phyloP scores from a whole-genome alignment of 1,140 invertebrate species.

The Drosophila miranda region DNA sequence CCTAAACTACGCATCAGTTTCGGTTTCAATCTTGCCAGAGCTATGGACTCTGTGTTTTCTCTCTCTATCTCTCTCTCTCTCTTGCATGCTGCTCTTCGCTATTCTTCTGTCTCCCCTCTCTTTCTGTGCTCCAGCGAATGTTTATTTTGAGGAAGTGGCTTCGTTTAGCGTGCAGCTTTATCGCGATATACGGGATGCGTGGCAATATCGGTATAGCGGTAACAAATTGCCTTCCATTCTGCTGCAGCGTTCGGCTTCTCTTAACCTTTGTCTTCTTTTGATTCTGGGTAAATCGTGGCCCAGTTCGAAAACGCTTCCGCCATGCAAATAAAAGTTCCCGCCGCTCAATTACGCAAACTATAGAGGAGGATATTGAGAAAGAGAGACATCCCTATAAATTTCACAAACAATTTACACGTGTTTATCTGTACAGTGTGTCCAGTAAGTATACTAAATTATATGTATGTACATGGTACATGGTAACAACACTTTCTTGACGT shows the following conservation, averaged over 20 bases:
- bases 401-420: no score
- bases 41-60: neutral
- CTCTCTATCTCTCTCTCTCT: no score
- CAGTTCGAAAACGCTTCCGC: constrained; percentile 69
- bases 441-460: no score
- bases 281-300: constrained; percentile 58
- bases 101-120: neutral
- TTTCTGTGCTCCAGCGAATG: constrained; percentile 39
- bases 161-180: constrained; percentile 69
- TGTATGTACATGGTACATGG: no score
- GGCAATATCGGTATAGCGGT: constrained; percentile 60
- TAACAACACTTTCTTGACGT: no score
- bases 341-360: constrained; percentile 67
- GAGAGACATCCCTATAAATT: no score
- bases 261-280: no score
- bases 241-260: neutral
- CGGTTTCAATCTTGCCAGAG: constrained; percentile 72
- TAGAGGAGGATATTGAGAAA: constrained; percentile 9
- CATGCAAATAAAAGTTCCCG: constrained; percentile 72
- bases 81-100: neutral
- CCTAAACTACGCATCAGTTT: constrained; percentile 81
- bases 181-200: constrained; percentile 68
- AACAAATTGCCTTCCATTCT: constrained; percentile 64
- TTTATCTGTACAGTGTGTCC: no score
- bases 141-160: constrained; percentile 76